Evolutionary conservation across 2,888 invertebrate genomes (phyloP).

Genomic region (Pyrochroa serraticornis): DNA sequence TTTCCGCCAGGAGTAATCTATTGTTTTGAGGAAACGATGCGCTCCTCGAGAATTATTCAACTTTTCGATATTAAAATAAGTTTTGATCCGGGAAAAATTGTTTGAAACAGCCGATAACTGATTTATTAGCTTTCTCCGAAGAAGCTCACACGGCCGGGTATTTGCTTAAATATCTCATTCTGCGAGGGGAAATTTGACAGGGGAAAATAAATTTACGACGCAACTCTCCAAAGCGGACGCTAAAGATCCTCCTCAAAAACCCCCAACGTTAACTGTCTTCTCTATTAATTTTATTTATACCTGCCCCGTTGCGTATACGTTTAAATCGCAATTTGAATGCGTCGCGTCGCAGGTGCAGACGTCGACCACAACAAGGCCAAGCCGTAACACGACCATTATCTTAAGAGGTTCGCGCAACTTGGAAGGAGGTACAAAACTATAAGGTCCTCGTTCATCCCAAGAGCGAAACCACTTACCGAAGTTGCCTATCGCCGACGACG

Average conservation of each 20-base stretch:
- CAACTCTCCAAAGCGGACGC: too few species aligned
- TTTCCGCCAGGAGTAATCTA: slow-evolving; percentile 5
- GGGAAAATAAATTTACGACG: slow-evolving; percentile 11
- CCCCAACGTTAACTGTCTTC: too few species aligned
- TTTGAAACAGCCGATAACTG: slow-evolving; percentile 22
- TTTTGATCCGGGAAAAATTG: slow-evolving; percentile 22
- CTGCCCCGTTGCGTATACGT: too few species aligned
- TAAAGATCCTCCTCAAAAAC: too few species aligned
- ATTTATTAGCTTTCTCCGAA: slow-evolving; percentile 17
- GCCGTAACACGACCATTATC: slow-evolving; percentile 52
- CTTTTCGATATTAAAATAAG: slow-evolving; percentile 25
- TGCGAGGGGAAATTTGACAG: slow-evolving; percentile 8
- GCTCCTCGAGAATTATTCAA: slow-evolving; percentile 19
- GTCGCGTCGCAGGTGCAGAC: slow-evolving; percentile 46
- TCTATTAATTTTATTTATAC: too few species aligned
- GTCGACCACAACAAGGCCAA: slow-evolving; percentile 46
- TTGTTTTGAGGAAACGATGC: slow-evolving; percentile 17
- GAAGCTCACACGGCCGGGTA: slow-evolving; percentile 12
- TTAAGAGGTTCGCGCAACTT: slow-evolving; percentile 50
- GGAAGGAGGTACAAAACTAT: slow-evolving; percentile 15
- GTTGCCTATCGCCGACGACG: slow-evolving; percentile 9
- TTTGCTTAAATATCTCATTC: slow-evolving; percentile 15
- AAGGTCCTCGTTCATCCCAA: slow-evolving; percentile 16
- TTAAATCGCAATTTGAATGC: slow-evolving; percentile 43
- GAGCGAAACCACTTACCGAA: slow-evolving; percentile 16